A percentile compares a stretch with the other conserved stretches of the same genome.
These are phyloP conservation scores for Drosophila seguyi DNA, from an alignment of 1,140 invertebrate genomes.

Conservation along the genomic window DNA sequence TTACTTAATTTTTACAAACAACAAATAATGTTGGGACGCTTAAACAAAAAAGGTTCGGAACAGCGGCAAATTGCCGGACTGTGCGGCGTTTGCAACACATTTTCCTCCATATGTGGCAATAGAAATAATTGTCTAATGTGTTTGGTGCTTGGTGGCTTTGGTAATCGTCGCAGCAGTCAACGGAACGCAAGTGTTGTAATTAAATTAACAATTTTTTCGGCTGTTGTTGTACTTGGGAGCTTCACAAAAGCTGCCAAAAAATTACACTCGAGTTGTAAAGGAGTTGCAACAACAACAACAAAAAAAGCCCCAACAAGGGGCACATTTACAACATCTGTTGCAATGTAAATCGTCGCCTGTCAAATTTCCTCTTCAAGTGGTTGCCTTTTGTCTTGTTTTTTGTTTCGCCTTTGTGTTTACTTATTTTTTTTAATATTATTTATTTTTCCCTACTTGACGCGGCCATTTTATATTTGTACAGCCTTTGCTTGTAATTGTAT, in stretches of 20 bases:
- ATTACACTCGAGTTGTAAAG: constrained; percentile 44
- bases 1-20: constrained; percentile 19
- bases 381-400: constrained; percentile 19
- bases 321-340: constrained; percentile 58
- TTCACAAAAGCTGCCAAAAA: constrained; percentile 65
- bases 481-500: constrained; percentile 50
- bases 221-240: constrained; percentile 44
- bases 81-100: constrained; percentile 64
- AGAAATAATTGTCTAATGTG: constrained; percentile 75
- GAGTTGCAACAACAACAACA: constrained; percentile 54
- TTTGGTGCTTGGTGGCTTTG: constrained; percentile 65
- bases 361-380: constrained; percentile 52
- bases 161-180: constrained; percentile 80
- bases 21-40: not conserved
- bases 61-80: constrained; percentile 35
- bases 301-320: constrained; percentile 17
- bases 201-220: constrained; percentile 80
- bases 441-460: not conserved
- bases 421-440: constrained; percentile 6
- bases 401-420: constrained; percentile 5
- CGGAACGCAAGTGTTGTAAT: constrained; percentile 79
- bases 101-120: constrained; percentile 73
- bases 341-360: constrained; percentile 70
- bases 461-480: constrained; percentile 4
- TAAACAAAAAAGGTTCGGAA: constrained; percentile 28